Base-by-base conservation (phyloP, 2,797 vertebrate species). In the Falco concolor region DNA sequence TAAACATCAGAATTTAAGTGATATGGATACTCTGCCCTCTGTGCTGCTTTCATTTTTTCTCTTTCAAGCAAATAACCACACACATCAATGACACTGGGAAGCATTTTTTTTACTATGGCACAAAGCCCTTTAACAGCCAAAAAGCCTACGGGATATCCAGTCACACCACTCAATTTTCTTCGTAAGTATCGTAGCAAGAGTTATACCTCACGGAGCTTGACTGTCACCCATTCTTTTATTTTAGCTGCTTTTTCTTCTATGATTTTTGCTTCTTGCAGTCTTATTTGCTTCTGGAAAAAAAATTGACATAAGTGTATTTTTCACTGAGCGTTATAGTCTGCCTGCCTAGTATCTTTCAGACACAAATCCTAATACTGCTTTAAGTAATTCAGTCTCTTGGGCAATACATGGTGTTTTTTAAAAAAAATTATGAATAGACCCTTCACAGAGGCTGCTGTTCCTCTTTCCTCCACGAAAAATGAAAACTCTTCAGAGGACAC, bases 201-300 rank as follows among this genome's bases (percentile, higher is more conserved):
- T 88, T 90, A 92, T 98, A 99, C 99, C 99, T 99, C 99, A 53
- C 98, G 98, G 91, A 99, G 97, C 97, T 99, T 99, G 93, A 98
- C 97, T 97, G 99, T 99, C 97, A 99, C 99, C 99, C 99, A 99
- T 96, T 99, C 99, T 97, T 99, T 99, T 97, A 99, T 99, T 97
- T 99, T 99, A 57, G 99, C 99, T 76, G 99, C 99, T 98, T 99
- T 99, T 95, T 99, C 99, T 97, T 99, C 99, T 97, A 99, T 99
- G 32, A 98, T 98, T 98, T 99, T 99, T 95, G 99, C 98, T 93
- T 99, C 99, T 98, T 99, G 99, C 38, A 98, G 97, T 97, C 99
- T 98, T 96, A 98, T 97, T 97, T 99, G 98, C 97, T 99, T 99
- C 99, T 99, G 98, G 94, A 96, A 97, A 84, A 59, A 59, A 96